phyloP scores from a whole-genome alignment of 2,797 vertebrate genomes.

The Alcedo atthis region DNA sequence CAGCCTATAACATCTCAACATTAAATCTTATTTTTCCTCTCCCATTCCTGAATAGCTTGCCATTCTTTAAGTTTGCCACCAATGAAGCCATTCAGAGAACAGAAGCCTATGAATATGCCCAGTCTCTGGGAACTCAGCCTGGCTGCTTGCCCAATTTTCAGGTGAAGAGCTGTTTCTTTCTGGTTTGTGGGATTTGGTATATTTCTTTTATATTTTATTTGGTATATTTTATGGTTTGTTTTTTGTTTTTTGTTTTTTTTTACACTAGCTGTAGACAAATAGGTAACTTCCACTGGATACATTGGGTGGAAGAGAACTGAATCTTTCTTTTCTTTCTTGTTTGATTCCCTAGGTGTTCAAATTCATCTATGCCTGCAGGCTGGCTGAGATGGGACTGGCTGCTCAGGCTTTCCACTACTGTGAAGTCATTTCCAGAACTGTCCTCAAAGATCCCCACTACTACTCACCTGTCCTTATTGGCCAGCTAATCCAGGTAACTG shows the following conservation, averaged over 20 bases:
- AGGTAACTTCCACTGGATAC: not conserved
- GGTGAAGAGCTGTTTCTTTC: slow-evolving; percentile 69
- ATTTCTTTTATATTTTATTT: not conserved
- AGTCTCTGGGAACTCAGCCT: slow-evolving; percentile 89
- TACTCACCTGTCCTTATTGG: slow-evolving; percentile 88
- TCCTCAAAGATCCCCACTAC: slow-evolving; percentile 83
- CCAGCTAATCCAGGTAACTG: slow-evolving; percentile 88
- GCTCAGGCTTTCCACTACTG: slow-evolving; percentile 98
- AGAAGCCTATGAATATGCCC: slow-evolving; percentile 95
- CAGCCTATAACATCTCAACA: not conserved
- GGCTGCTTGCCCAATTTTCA: slow-evolving; percentile 91
- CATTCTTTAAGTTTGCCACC: slow-evolving; percentile 89
- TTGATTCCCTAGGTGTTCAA: slow-evolving; percentile 87
- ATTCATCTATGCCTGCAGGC: slow-evolving; percentile 94
- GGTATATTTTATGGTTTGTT: too few species aligned
- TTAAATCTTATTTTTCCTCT: not conserved
- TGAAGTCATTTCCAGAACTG: slow-evolving; percentile 88
- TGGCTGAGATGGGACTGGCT: slow-evolving; percentile 92
- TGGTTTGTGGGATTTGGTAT: not conserved
- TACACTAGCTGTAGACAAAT: not conserved
- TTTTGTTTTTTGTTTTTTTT: not conserved
- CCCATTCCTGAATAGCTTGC: slow-evolving; percentile 74
- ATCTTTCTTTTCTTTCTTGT: not conserved
- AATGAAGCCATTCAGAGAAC: slow-evolving; percentile 96
- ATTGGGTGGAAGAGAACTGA: not conserved